Base-by-base conservation (phyloP, 2,797 vertebrate species). In the Ispidina lecontei region DNA sequence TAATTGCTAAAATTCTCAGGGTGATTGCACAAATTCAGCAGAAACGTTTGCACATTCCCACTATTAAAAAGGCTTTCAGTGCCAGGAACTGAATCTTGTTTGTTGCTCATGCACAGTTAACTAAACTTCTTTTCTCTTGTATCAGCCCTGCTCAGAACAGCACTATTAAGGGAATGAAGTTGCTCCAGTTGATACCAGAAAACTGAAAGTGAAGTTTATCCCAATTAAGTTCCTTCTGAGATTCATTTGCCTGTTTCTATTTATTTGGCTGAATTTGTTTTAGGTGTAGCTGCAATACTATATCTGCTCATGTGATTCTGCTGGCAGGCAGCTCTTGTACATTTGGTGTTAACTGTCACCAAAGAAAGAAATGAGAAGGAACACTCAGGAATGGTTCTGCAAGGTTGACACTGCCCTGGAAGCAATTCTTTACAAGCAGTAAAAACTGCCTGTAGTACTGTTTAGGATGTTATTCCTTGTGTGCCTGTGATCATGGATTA, bases 161-260 rank as follows among this genome's bases (percentile, higher is more conserved):
- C 4, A 15, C 4, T 2, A 0, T 46, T 55, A 49, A 0, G 0
- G 14, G 47, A 62, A 63, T 17, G 14, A 71, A 59, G 33, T 17
- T 75, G 13, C 13, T 89, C 18, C 13, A 43, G 7, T 0, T 31
- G 17, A 18, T 15, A 33, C 25, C 9, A 69, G 20, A 85, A 91
- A 94, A 47, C 35, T 25, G 47, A 75, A 7, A 80, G 5, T 7
- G 47, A 77, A 85, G 4, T 85, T 87, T 13, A 62, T 55, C 16
- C 13, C 68, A 21, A 65, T 15, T 12, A 39, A 68, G 10, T 43
- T 89, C 8, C 16, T 44, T 70, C 31, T 64, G 44, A 70, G 18
- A 60, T 55, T 58, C 51, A 22, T 59, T 87, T 65, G 2, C 7
- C 14, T 55, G 0, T 49, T 71, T 73, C 39, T 70, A 2, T 62